These are phyloP conservation scores for Notothenia coriiceps DNA, from an alignment of 2,113 vertebrate species.

Conservation along the genomic window DNA sequence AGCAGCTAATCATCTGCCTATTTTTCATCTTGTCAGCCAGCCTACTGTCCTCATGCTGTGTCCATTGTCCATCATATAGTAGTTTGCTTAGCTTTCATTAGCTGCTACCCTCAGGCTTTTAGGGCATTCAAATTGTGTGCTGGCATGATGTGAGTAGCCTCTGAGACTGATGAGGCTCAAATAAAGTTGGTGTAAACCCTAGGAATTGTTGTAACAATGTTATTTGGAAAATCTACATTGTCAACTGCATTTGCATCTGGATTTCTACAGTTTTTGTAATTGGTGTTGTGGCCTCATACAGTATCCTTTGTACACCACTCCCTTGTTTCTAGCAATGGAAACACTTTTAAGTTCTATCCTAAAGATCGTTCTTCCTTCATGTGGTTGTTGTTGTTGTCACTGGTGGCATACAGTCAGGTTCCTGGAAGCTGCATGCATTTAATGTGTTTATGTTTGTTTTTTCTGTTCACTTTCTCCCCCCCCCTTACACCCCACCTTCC, in stretches of 20 bases:
- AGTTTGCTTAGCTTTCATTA: conserved; percentile 23
- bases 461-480: conserved; percentile 88
- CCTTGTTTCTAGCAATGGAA: not conserved
- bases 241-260: conserved; percentile 2
- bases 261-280: not conserved
- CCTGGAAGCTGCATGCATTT: conserved; percentile 98
- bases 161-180: not conserved
- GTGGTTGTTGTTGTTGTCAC: conserved; percentile 47
- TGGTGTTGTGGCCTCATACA: not conserved
- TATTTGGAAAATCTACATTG: not conserved
- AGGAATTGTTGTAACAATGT: not conserved
- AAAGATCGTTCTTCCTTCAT: not conserved
- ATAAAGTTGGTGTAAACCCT: not conserved
- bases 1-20: not conserved
- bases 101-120: conserved; percentile 11
- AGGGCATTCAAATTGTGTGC: not conserved
- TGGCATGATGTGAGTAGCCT: not conserved
- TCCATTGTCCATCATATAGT: conserved; percentile 13
- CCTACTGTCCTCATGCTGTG: not conserved
- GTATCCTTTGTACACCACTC: not conserved
- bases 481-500: conserved; percentile 52
- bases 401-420: conserved; percentile 77
- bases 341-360: not conserved
- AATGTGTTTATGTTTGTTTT: conserved; percentile 82
- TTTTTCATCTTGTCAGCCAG: not conserved